Evolutionary conservation across 1,140 invertebrate species (phyloP).

Genomic region (Meloidogyne chitwoodi): DNA sequence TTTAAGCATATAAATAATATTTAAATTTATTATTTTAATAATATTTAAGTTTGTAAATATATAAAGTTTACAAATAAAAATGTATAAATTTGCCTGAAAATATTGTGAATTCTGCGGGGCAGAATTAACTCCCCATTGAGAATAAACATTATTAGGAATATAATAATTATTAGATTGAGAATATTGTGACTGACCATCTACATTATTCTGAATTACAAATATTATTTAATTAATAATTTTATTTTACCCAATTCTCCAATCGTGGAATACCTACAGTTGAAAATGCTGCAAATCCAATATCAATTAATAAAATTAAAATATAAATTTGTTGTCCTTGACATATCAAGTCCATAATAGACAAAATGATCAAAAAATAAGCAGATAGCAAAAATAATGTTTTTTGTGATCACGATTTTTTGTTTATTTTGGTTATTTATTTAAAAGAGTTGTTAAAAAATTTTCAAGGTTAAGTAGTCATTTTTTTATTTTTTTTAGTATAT

Average conservation of each 20-base stretch:
- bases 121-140: background rate
- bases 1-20: too few relatives aligned
- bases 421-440: background rate
- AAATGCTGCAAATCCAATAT: background rate
- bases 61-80: too few relatives aligned
- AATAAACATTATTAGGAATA: background rate
- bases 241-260: background rate
- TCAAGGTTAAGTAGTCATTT: background rate
- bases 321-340: background rate
- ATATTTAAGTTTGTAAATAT: too few relatives aligned
- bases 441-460: background rate
- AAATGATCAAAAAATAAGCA: background rate
- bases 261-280: background rate
- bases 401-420: background rate
- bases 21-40: too few relatives aligned
- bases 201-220: background rate
- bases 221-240: background rate
- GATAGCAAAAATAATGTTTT: background rate
- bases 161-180: background rate
- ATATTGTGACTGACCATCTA: background rate
- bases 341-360: background rate
- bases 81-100: background rate
- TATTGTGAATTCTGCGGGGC: background rate
- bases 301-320: background rate
- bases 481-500: background rate